Evolutionary conservation across 2,113 vertebrate species (phyloP).

Genomic region (Thamnaconus septentrionalis): DNA sequence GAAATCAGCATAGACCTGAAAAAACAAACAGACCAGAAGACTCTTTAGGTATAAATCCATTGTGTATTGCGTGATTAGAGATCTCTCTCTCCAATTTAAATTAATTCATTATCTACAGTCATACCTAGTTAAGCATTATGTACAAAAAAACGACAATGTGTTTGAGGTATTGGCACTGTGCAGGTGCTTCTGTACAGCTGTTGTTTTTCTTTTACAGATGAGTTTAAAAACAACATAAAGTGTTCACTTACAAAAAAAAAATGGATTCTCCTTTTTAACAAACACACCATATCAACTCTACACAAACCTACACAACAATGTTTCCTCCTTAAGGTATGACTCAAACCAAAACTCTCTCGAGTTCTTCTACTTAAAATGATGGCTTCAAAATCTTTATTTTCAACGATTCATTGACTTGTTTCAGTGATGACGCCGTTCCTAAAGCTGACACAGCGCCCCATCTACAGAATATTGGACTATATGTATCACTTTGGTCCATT

Average conservation of each 20-base stretch:
- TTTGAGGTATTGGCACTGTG: neutral
- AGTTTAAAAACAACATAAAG: conserved; percentile 42
- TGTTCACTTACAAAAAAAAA: too few species aligned
- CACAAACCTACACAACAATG: neutral
- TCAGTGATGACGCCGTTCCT: too few species aligned
- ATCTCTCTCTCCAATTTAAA: conserved; percentile 29
- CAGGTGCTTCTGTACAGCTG: conserved; percentile 11
- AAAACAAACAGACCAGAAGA: conserved; percentile 11
- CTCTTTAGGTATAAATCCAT: neutral
- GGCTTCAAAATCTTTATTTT: too few species aligned
- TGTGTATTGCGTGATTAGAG: conserved; percentile 27
- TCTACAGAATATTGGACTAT: too few species aligned
- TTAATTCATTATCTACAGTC: conserved; percentile 41
- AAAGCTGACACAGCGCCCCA: too few species aligned
- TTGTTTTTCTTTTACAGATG: conserved; percentile 6
- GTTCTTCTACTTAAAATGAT: too few species aligned
- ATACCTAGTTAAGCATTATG: conserved; percentile 32
- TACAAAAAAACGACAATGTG: conserved; percentile 35
- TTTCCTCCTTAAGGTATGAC: too few species aligned
- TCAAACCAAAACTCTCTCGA: too few species aligned
- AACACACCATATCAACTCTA: conserved; percentile 1
- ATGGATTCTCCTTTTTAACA: neutral
- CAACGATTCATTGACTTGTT: too few species aligned
- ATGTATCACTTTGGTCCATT: too few species aligned
- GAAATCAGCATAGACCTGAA: neutral